Conservation (phyloP, 2,113 vertebrate species). For the Syngnathus floridae region DNA sequence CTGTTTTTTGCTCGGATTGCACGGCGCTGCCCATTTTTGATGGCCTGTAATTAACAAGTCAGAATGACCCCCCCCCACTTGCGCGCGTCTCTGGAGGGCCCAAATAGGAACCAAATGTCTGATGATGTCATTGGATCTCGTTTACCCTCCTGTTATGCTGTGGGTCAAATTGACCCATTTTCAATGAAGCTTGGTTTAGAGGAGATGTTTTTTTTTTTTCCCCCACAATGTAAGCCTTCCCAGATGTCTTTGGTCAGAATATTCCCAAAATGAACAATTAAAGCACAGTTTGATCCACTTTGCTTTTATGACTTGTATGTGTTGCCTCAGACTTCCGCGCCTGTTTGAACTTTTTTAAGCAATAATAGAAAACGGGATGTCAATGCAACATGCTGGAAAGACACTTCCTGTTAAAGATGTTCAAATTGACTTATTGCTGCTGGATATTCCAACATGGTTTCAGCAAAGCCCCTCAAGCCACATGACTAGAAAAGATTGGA, state of each 20-base stretch:
- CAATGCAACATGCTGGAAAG: no score
- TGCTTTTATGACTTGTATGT: no score
- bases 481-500: no score
- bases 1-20: conserved; percentile 29
- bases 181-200: background rate
- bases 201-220: background rate
- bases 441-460: no score
- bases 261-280: background rate
- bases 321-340: no score
- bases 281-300: background rate
- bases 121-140: conserved; percentile 37
- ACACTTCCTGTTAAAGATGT: no score
- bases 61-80: conserved; percentile 27
- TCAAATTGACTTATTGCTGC: background rate
- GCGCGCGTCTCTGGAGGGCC: conserved; percentile 3
- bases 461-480: no score
- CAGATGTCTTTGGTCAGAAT: background rate
- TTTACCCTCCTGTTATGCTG: background rate
- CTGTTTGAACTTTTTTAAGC: no score
- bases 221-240: background rate
- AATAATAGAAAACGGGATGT: no score
- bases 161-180: background rate
- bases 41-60: conserved; percentile 60
- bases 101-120: conserved; percentile 51
- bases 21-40: conserved; percentile 43